Evolutionary conservation across 1,140 invertebrate species (phyloP), one percentile per base, ranked within the genome.

Genomic region (Drosophila ambigua): DNA sequence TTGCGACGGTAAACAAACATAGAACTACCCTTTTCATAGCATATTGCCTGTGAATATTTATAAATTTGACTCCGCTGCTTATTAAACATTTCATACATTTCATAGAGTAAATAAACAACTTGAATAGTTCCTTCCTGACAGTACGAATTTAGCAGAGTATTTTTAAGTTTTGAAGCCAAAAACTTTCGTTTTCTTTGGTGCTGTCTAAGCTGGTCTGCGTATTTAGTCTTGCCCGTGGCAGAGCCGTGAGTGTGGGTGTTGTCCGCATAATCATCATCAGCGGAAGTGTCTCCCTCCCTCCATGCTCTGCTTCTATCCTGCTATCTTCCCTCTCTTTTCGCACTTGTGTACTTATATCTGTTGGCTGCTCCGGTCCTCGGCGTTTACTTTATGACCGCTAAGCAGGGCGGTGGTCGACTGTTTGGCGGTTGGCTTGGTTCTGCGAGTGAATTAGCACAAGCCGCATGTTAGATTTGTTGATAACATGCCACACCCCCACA

Each of bases 391-490:
- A 79, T 76, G 77, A 50, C 82, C 74, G 60, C 59, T 63, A 64
- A 51, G 57, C 57, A 71, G 77, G 26, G 53, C 54, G 59, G 55
- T 45, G 54, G 49, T 43, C 44, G 82, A 11, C 63, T 60, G 49
- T 69, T 69, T 54, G 66, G 66, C 64, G 66, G 66, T 69, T 49
- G 66, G 66, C 64, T 69, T 49, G 66, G 66, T 69, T 57, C 59
- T 52, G 61, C 55, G 55, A 52, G 64, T 79, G 79, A 72, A 88
- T 87, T 87, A 88, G 83, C 79, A 82, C 53, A 76, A 77, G 79
- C 75, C 83, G 83, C 83, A 88, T 87, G 83, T 74, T 79, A 88
- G 75, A 88, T 88, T 79, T 73, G 72, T 88, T 82, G 82, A 87
- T 87, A 87, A 82, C 83, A 87, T 72, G 75, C 78, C 78, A 53